Evolutionary conservation across 2,113 vertebrate genomes (phyloP), one percentile per base, ranked within the genome.

Genomic region (Perca flavescens): DNA sequence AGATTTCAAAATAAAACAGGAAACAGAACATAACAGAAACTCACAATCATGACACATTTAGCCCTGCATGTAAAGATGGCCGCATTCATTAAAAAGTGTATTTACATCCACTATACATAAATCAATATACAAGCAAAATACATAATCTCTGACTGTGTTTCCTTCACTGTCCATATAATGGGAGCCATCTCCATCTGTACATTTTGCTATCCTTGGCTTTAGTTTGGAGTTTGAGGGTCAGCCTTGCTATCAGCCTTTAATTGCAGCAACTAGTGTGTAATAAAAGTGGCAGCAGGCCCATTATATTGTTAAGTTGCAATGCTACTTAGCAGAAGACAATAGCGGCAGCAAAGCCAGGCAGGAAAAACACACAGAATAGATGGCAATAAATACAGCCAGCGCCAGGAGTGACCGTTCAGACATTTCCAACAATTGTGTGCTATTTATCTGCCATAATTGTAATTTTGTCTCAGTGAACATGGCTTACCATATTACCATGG

Each of bases 401-500:
- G 67, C 79, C 85, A 86, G 25, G 13, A 88, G 58, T 83, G 67
- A 80, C 77, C 25, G 0, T 80, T 84, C 57, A 70, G 54, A 74
- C 79, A n/a, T 77, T 57, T 53, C 58, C 76, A 82, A 81, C 82
- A 84, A 77, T 81, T 72, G 66, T 57, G 53, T 36, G 31, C 67
- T 67, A 80, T 88, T 92, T 88, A 92, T 81, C 80, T 85, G 25
- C 67, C 80, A 86, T 87, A 89, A 85, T 78, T 86, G 63, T 80
- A 65, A 56, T 79, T 84, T 89, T 79, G 78, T 84, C 62, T 36
- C 40, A 49, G 49, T 62, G 62, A 87, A 71, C 80, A 87, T 81
- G 66, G 61, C 56, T 91, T 84, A 85, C 76, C 68, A 84, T 85
- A 91, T 93, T 90, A 86, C 88, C 82, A 90, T 90, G 82, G 85